Conservation (phyloP, 2,888 invertebrate species). For the Leptura quadrifasciata region DNA sequence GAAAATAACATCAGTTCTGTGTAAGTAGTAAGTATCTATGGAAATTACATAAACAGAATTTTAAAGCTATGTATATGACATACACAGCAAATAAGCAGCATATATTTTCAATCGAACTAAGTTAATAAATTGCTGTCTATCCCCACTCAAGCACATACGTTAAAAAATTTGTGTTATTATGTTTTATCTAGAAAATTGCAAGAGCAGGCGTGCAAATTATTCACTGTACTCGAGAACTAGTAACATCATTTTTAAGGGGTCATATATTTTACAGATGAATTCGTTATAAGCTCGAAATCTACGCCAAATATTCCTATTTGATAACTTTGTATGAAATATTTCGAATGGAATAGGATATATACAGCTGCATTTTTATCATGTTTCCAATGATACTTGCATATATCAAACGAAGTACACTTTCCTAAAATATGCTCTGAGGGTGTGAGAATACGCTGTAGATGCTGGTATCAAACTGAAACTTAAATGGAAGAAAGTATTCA, state of each 20-base stretch:
- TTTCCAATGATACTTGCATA: background rate
- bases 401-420: background rate
- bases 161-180: no score
- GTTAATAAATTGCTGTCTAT: no score
- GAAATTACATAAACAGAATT: no score
- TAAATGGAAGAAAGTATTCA: conserved; percentile 7
- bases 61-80: no score
- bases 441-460: background rate
- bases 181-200: no score
- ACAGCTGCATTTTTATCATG: background rate
- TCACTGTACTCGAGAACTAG: background rate
- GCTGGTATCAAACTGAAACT: background rate
- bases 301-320: background rate
- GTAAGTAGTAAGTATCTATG: no score
- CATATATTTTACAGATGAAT: background rate
- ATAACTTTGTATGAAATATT: background rate
- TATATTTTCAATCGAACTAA: background rate
- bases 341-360: background rate
- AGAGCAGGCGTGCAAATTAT: background rate
- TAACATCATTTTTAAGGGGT: background rate
- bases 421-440: background rate
- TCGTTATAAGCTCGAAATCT: background rate
- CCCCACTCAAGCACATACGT: no score
- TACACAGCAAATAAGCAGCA: background rate
- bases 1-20: no score